These are phyloP conservation scores for Ormyrus nitidulus DNA, from an alignment of 2,888 invertebrate species.

Conservation along the genomic window DNA sequence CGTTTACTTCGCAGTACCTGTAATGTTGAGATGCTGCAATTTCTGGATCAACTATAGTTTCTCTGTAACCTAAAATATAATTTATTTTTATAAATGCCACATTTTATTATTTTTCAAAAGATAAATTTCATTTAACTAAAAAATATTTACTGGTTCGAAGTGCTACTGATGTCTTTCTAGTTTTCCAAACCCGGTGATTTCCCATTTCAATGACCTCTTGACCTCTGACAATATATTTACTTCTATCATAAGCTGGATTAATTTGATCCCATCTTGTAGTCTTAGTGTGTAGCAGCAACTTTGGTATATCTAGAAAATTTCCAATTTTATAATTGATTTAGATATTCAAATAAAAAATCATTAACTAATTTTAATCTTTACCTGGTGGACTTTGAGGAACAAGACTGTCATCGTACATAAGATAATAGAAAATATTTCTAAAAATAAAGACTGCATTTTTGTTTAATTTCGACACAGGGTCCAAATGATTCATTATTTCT, in stretches of 20 bases:
- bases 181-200: conserved; percentile 66
- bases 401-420: conserved; percentile 75
- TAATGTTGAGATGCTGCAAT: conserved; percentile 62
- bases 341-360: too few species aligned
- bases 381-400: conserved; percentile 66
- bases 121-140: background rate
- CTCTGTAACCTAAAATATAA: conserved; percentile 55
- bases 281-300: conserved; percentile 72
- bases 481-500: conserved; percentile 68
- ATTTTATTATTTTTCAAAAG: background rate
- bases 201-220: conserved; percentile 67
- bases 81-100: background rate
- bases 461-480: conserved; percentile 37
- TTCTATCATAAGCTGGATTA: conserved; percentile 65
- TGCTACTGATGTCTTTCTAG: conserved; percentile 23
- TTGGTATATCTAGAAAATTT: conserved; percentile 56
- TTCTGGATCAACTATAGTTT: conserved; percentile 58
- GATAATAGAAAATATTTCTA: conserved; percentile 77
- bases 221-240: conserved; percentile 71
- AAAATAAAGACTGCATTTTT: conserved; percentile 74
- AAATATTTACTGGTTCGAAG: conserved; percentile 14
- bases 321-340: background rate
- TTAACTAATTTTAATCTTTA: conserved; percentile 2
- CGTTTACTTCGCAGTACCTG: conserved; percentile 60
- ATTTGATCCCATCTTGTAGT: conserved; percentile 70